phyloP scores from a whole-genome alignment of 1,140 invertebrate genomes.

The Drosophila miranda region DNA sequence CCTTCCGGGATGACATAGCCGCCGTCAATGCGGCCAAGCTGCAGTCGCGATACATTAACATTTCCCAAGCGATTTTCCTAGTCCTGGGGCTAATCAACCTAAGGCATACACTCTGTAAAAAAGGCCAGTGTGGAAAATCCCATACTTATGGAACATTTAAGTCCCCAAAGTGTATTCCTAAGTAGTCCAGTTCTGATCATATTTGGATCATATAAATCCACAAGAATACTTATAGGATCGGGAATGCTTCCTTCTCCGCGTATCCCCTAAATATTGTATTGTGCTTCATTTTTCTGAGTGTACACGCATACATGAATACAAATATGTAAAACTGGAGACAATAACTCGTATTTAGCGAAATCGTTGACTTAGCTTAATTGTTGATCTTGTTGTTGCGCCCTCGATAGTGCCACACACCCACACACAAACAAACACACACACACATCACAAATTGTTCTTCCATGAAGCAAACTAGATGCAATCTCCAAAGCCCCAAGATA shows the following conservation, averaged over 20 bases:
- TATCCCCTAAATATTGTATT: neutral
- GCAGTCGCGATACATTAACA: constrained; percentile 42
- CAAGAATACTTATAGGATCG: no score
- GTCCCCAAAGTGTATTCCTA: no score
- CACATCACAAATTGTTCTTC: constrained; percentile 76
- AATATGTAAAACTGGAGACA: constrained; percentile 62
- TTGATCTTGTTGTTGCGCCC: constrained; percentile 54
- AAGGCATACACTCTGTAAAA: neutral
- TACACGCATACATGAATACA: constrained; percentile 4
- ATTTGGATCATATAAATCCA: no score
- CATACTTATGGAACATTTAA: no score
- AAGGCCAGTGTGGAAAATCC: no score
- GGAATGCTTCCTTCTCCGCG: no score
- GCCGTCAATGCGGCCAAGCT: constrained; percentile 62
- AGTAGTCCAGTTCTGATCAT: no score
- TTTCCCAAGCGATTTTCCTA: constrained; percentile 5
- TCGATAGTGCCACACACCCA: constrained; percentile 36
- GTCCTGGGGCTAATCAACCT: constrained; percentile 16
- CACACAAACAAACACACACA: constrained; percentile 5
- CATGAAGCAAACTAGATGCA: constrained; percentile 76
- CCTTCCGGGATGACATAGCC: constrained; percentile 90
- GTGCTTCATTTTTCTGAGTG: neutral
- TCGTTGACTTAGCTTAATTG: constrained; percentile 71
- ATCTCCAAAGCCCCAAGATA: constrained; percentile 55
- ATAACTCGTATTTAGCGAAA: constrained; percentile 74